Percentiles rank a stretch among this genome's conserved stretches.
Conservation (phyloP, 1,140 invertebrate genomes). For the Potamilus streckersoni region DNA sequence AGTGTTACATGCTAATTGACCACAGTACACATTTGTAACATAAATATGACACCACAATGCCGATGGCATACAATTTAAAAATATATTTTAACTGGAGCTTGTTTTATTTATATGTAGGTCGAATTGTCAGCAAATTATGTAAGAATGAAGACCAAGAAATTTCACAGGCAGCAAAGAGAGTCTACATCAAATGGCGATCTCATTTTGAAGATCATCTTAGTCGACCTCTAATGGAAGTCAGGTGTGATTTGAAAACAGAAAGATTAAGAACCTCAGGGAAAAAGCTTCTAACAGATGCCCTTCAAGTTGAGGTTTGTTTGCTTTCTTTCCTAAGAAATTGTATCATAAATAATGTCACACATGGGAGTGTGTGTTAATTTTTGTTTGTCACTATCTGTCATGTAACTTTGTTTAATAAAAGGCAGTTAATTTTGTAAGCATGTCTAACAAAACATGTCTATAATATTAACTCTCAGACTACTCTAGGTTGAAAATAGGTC, state of each 20-base stretch:
- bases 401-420: too few relatives aligned
- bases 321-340: background rate
- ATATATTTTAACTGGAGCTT: background rate
- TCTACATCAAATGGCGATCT: conserved; percentile 53
- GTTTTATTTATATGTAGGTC: conserved; percentile 37
- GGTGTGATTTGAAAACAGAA: conserved; percentile 57
- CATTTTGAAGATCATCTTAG: conserved; percentile 48
- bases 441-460: too few relatives aligned
- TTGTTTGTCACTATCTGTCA: background rate
- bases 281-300: conserved; percentile 42
- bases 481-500: too few relatives aligned
- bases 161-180: conserved; percentile 37
- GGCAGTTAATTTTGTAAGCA: too few relatives aligned
- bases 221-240: conserved; percentile 57
- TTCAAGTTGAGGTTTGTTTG: conserved; percentile 40
- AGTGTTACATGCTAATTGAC: background rate
- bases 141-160: conserved; percentile 53
- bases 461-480: too few relatives aligned
- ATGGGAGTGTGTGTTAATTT: background rate
- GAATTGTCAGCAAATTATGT: conserved; percentile 47
- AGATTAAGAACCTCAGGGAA: conserved; percentile 44
- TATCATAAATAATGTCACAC: background rate
- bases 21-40: background rate
- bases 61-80: background rate
- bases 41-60: background rate